Base-by-base conservation (phyloP, 37 sponge, comb jelly and placozoan species). In the Haliclona indistincta region DNA sequence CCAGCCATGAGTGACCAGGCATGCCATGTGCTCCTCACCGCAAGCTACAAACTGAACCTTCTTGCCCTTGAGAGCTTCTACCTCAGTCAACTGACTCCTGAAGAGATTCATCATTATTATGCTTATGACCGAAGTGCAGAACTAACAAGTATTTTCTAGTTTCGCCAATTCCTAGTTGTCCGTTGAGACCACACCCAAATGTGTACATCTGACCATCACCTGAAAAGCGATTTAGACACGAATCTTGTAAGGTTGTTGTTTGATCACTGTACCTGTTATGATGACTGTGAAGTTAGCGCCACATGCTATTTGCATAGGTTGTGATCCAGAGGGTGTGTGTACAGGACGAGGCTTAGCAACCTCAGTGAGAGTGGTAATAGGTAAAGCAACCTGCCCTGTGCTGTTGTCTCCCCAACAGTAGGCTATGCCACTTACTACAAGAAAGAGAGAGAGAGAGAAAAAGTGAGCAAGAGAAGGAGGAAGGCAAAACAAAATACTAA, bases 401-500 rank as follows among this genome's bases (percentile, higher is more conserved):
- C 70, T 75, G 68, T 92, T 92, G 69, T 84, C 85, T 40, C 93
- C 93, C 87, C 93, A 92, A 64, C 84, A 83, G 69, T 62, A 87
- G n/a, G 78, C 80, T 30, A 83, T 53, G 1, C 79, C 83, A 70
- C 37, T 75, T 2, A 52, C 70, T 38, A 56, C 58, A 28, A 75
- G 22, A 39, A 49, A 35, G 10, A 66, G 10, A 22, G 6, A 40
- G 38, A 11, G 22, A 11, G 11, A 25, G 10, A 25, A 61, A 61
- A 25, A 61, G 11, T 11, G 25, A 61, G 10, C 10, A 15, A 23
- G 26, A n/a, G 15, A 47, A 45, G 8, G 35, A 8, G 23, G 38
- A n/a, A 20, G 54, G 23, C 15, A 8, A 37, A 23, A 17, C 4
- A 47, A 22, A 13, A 49, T n/a, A 71, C 53, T 78, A 4, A 80